Evolutionary conservation across 1,140 invertebrate species (phyloP), one percentile per base, ranked within the genome.

Genomic region (Caenorhabditis tropicalis): DNA sequence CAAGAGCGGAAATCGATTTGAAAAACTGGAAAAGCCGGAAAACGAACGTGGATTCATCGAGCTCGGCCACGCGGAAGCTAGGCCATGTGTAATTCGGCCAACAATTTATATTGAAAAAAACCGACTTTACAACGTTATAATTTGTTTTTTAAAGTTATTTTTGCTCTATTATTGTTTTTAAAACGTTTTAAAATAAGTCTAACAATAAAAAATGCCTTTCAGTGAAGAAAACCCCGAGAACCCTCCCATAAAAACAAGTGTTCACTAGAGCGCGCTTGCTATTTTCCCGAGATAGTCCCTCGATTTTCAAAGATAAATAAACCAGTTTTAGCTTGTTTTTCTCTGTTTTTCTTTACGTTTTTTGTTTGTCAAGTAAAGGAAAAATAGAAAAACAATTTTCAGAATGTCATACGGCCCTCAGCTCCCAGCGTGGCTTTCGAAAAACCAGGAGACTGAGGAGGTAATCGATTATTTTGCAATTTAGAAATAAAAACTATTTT

Each of bases 371-470:
- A n/a, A n/a, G 39, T 43, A 6, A 6, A 6, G 39, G 39, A 43
- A 43, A 24, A 74, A 43, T 46, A 10, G 7, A 43, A 3, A 24
- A 43, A 0, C 15, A 43, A 19, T 46, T 65, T 65, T 43, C n/a
- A 74, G 65, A 74, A 74, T 74, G 65, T 74, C 65, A 24, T 74
- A 74, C 36, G 65, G 65, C 5, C 65, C 65, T 10, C 65, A 74
- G 24, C 65, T 43, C 16, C 65, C 65, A n/a, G 65, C 33, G 0
- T 74, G 33, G 33, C 65, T 74, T 9, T 24, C 36, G 3, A 39
- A 74, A 43, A 43, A 31, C 21, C 19, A 27, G 15, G 19, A 27
- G 6, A 21, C 43, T 21, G 65, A 65, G 4, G 65, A 33, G 21
- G 4, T 56, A 27, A n/a, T 16, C 7, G 19, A 4, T 58, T 16